Evolutionary conservation across 2,113 vertebrate species (phyloP).

Genomic region (Meriones unguiculatus): DNA sequence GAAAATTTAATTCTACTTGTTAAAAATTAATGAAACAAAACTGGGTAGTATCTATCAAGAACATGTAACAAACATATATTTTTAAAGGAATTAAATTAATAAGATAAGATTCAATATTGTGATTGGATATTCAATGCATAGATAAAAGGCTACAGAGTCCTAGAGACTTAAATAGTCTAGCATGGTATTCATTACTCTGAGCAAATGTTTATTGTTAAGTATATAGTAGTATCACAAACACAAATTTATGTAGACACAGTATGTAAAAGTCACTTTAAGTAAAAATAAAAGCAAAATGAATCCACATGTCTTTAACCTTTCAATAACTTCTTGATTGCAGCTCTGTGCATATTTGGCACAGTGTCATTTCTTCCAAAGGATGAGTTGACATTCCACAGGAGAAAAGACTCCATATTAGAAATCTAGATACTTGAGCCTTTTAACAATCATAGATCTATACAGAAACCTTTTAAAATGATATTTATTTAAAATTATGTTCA

Average conservation of each 20-base stretch:
- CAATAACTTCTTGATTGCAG: background rate
- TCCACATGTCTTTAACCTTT: background rate
- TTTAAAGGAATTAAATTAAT: no score
- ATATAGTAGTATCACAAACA: background rate
- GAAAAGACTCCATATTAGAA: fast-evolving
- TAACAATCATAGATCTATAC: background rate
- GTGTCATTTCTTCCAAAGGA: background rate
- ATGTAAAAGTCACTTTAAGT: no score
- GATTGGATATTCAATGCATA: background rate
- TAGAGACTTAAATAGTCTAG: background rate
- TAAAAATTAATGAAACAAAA: background rate
- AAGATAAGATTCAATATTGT: background rate
- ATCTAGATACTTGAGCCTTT: background rate
- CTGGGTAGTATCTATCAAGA: background rate
- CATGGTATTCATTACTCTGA: background rate
- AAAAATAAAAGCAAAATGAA: background rate
- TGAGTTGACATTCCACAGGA: background rate
- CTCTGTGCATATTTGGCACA: background rate
- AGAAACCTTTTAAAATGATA: background rate
- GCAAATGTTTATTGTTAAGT: background rate
- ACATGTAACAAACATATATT: background rate
- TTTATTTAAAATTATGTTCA: no score
- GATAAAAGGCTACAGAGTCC: background rate
- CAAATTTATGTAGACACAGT: background rate
- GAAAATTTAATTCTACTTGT: background rate